Evolutionary conservation across 2,888 invertebrate species (phyloP).

Genomic region (Mythimna pallens): DNA sequence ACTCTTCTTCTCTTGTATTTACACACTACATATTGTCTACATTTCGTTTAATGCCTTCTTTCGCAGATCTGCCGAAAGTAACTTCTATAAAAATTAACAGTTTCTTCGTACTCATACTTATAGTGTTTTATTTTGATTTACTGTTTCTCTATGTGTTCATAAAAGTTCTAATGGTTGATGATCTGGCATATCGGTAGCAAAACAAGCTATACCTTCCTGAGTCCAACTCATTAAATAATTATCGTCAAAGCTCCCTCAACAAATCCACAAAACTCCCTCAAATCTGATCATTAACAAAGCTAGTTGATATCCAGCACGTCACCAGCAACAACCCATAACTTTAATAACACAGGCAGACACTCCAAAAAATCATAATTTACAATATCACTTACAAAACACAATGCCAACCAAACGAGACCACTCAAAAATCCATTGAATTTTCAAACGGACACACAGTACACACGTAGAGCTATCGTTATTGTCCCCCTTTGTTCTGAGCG

Average conservation of each 20-base stretch:
- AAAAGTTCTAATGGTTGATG: too few species aligned
- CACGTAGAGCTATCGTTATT: slow-evolving; percentile 57
- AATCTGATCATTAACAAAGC: background rate
- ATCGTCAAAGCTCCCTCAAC: background rate
- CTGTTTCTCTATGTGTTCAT: too few species aligned
- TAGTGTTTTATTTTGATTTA: too few species aligned
- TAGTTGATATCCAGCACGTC: background rate
- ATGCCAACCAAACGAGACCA: slow-evolving; percentile 53
- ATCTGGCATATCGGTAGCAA: too few species aligned
- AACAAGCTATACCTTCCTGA: too few species aligned
- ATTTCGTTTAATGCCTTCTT: too few species aligned
- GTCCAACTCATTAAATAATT: background rate
- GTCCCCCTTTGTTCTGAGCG: slow-evolving; percentile 58
- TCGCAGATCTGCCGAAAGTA: too few species aligned
- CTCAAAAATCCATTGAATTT: slow-evolving; percentile 63
- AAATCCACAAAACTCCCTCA: too few species aligned
- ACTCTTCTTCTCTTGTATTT: too few species aligned
- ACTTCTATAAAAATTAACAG: too few species aligned
- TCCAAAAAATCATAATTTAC: slow-evolving; percentile 56
- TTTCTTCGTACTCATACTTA: too few species aligned
- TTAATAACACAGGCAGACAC: slow-evolving; percentile 40
- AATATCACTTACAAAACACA: slow-evolving; percentile 63
- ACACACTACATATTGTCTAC: too few species aligned
- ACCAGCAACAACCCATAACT: slow-evolving; percentile 22
- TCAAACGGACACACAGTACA: slow-evolving; percentile 53